Base-by-base conservation (phyloP, 1,140 invertebrate genomes). In the Lethrus apterus region DNA sequence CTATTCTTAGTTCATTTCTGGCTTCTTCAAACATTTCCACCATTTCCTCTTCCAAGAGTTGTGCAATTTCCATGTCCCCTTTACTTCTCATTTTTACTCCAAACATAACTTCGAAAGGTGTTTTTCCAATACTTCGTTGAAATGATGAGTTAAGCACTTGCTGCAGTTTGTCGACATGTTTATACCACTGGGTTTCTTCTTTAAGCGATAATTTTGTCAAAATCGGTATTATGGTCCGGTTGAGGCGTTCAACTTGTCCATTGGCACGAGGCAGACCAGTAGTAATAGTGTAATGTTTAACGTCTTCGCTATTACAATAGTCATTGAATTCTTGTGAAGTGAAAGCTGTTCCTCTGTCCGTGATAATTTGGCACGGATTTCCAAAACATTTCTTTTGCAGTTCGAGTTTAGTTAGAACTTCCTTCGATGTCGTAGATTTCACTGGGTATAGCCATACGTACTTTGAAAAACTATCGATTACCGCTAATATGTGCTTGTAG, bases 21-120 rank as follows among this genome's bases (percentile, higher is more conserved):
- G 11, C 11, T 26, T 48, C 35, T 19, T 13, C n/a, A 38, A 55
- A 54, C 3, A 14, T 14, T 52, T 44, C 5, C 45, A 18, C 26
- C 8, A 11, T 14, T 36, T 49, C 47, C 30, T 29, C 24, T 24
- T 57, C 51, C 0, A 60, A 40, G 4, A 55, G 10, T 23, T 58
- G 29, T 18, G 23, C 34, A 1, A 66, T 23, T 7, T 33, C 7
- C 10, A 46, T 20, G 36, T 65, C 58, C 38, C 59, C 51, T n/a
- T 41, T 51, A 4, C 17, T 31, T 48, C 44, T 52, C 49, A 66
- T 59, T 32, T 57, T 51, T 1, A 54, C 50, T 5, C 62, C 60
- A 24, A 55, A 46, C 7, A 69, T 17, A 4, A 70, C 4, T 20
- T 66, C 33, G 48, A 67, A 67, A 4, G 61, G 66, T 2, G 61